Percentiles rank a stretch among this genome's conserved stretches.
Evolutionary conservation across 2,113 vertebrate genomes (phyloP).

Genomic region (Otis tarda): DNA sequence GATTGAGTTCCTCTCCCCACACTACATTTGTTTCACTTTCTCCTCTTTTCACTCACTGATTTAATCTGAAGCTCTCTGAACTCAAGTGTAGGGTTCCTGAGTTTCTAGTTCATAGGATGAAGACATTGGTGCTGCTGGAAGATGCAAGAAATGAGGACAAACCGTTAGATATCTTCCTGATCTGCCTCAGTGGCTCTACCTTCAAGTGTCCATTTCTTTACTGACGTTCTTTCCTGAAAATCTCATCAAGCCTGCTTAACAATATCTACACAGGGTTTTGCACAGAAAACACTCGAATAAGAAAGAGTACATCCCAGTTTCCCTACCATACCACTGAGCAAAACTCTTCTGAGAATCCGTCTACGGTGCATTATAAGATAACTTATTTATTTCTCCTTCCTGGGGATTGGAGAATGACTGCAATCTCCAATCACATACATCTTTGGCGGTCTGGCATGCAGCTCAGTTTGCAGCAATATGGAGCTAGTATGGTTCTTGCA

Average conservation of each 20-base stretch:
- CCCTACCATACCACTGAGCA: not conserved
- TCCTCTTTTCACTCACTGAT: conserved; percentile 38
- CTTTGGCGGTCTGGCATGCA: not conserved
- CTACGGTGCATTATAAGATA: not conserved
- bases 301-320: not conserved
- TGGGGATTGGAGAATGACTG: not conserved
- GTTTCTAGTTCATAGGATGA: not conserved
- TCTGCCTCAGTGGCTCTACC: not conserved
- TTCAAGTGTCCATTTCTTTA: not conserved
- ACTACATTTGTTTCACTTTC: conserved; percentile 65
- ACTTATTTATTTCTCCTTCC: not conserved
- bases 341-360: not conserved
- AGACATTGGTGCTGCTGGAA: not conserved
- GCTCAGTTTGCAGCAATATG: not conserved
- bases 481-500: not conserved
- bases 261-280: not conserved
- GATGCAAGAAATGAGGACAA: not conserved
- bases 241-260: not conserved
- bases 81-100: not conserved
- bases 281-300: not conserved
- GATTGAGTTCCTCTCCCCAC: conserved; percentile 77
- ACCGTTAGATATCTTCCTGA: not conserved
- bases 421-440: not conserved
- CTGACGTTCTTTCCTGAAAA: not conserved
- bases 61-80: not conserved